Percentiles rank a stretch among this genome's conserved stretches.
Evolutionary conservation across 2,797 vertebrate species (phyloP).

Genomic region (Amblyraja radiata): DNA sequence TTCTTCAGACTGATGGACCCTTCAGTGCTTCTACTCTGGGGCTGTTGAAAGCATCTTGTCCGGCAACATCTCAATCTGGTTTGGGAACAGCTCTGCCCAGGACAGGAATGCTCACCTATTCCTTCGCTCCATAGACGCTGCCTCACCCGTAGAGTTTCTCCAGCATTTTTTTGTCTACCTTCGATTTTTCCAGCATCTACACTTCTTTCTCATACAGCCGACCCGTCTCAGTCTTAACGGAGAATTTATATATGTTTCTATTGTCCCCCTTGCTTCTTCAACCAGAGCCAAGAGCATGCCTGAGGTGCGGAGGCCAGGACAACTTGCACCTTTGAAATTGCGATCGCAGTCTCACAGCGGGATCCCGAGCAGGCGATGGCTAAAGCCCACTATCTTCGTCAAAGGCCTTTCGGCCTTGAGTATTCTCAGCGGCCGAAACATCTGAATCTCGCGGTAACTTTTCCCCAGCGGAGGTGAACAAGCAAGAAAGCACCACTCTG

Average conservation of each 20-base stretch:
- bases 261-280: not conserved
- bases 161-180: too few species aligned
- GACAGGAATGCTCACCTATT: too few species aligned
- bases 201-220: not conserved
- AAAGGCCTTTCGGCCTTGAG: rapidly evolving
- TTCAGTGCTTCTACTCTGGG: too few species aligned
- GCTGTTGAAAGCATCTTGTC: too few species aligned
- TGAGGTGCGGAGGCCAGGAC: not conserved
- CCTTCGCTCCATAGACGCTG: too few species aligned
- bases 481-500: not conserved
- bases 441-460: not conserved
- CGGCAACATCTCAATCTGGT: too few species aligned
- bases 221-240: too few species aligned
- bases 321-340: too few species aligned
- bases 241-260: not conserved
- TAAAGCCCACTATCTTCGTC: rapidly evolving
- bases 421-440: not conserved
- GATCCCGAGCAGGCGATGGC: not conserved
- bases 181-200: too few species aligned
- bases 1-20: too few species aligned
- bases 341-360: rapidly evolving
- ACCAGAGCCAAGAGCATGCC: not conserved
- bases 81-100: too few species aligned
- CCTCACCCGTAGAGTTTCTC: too few species aligned
- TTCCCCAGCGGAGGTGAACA: not conserved